Evolutionary conservation across 2,888 invertebrate species (phyloP).

Genomic region (Phanerotoma sp.): DNA sequence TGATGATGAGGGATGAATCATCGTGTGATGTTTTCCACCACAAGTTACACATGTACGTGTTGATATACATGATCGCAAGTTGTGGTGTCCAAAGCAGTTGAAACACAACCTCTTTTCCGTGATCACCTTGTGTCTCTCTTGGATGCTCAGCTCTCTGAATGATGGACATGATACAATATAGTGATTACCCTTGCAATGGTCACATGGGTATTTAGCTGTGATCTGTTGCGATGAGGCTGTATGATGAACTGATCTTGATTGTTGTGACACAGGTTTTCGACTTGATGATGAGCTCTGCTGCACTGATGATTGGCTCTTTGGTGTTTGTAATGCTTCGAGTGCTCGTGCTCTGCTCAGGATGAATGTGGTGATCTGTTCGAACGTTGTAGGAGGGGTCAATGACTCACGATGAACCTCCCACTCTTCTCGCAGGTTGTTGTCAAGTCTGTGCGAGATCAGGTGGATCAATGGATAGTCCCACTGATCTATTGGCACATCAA

Average conservation of each 20-base stretch:
- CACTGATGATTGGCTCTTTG: background rate
- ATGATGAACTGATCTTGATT: background rate
- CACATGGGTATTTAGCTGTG: slow-evolving; percentile 1
- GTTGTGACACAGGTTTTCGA: no score
- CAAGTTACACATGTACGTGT: background rate
- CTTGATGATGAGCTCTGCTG: background rate
- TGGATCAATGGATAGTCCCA: background rate
- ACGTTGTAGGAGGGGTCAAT: background rate
- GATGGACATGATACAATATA: slow-evolving; percentile 7
- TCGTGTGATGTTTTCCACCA: slow-evolving; percentile 7
- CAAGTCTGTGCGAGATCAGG: background rate
- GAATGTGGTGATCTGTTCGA: background rate
- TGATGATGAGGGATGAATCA: slow-evolving; percentile 7
- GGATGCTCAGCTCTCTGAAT: background rate
- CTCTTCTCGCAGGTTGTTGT: background rate
- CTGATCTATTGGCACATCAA: background rate
- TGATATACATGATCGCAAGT: background rate
- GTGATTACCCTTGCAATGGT: slow-evolving; percentile 7
- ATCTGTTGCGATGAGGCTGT: background rate
- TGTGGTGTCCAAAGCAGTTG: slow-evolving; percentile 25
- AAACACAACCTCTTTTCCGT: slow-evolving; percentile 17
- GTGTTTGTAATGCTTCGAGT: background rate
- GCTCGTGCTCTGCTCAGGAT: slow-evolving; percentile 1
- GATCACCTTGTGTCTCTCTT: background rate
- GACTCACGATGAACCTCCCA: slow-evolving; percentile 7